Percentiles rank a stretch among this genome's conserved stretches.
These are phyloP conservation scores for Brachystomella parvula DNA, from an alignment of 1,140 invertebrate genomes.

Conservation along the genomic window DNA sequence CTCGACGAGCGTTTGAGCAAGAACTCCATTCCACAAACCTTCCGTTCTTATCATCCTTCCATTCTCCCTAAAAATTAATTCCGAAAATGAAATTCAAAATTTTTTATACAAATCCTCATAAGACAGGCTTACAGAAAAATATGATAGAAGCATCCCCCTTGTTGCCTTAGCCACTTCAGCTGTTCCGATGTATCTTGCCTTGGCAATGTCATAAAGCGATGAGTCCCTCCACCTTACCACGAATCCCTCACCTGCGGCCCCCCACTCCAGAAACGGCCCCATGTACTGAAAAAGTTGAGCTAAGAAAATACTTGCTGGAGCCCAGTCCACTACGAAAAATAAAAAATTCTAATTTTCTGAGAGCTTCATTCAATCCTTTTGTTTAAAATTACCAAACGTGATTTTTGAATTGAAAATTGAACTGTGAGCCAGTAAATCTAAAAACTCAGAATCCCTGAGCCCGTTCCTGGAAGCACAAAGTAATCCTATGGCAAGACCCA, in stretches of 20 bases:
- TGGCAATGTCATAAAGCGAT: slow-evolving; percentile 48
- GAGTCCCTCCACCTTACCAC: slow-evolving; percentile 58
- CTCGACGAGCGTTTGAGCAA: slow-evolving; percentile 61
- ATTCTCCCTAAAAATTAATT: slow-evolving; percentile 46
- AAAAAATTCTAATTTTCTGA: slow-evolving; percentile 6
- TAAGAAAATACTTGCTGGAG: slow-evolving; percentile 59
- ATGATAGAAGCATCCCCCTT: slow-evolving; percentile 49
- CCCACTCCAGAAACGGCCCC: slow-evolving; percentile 57
- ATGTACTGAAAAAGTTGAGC: slow-evolving; percentile 56
- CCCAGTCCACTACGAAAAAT: slow-evolving; percentile 51
- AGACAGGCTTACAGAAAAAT: slow-evolving; percentile 48
- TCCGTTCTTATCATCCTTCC: slow-evolving; percentile 46
- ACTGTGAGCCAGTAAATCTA: slow-evolving; percentile 63
- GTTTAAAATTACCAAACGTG: slow-evolving; percentile 51
- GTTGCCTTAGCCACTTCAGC: slow-evolving; percentile 44
- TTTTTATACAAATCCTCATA: neutral
- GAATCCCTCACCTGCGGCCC: slow-evolving; percentile 50
- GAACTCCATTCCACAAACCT: slow-evolving; percentile 16
- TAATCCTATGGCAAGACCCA: slow-evolving; percentile 54
- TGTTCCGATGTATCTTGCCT: slow-evolving; percentile 48
- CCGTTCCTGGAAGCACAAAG: slow-evolving; percentile 60
- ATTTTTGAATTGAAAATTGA: slow-evolving; percentile 57
- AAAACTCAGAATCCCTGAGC: slow-evolving; percentile 62
- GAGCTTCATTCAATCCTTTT: neutral
- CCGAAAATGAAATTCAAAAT: neutral